Evolutionary conservation across 2,888 invertebrate genomes (phyloP), one percentile per base, ranked within the genome.

Genomic region (Hirtodrosophila duncani): DNA sequence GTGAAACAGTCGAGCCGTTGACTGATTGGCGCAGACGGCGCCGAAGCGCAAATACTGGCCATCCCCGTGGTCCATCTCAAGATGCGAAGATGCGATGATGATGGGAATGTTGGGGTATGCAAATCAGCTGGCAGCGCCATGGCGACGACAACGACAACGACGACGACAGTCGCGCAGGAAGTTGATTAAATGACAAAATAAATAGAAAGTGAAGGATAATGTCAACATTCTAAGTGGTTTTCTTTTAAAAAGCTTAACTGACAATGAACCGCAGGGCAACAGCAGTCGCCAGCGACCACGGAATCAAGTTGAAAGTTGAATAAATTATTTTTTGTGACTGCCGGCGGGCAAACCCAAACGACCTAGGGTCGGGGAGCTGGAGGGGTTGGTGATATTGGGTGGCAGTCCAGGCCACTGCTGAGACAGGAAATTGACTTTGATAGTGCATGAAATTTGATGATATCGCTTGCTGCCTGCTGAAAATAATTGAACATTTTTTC

Each of bases 151-250:
- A 20, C 43, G 23, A 24, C 14, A 11, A 39, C 13, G 7, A 16
- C 11, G 13, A 33, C 8, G 65, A 51, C 62, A 43, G 60, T 38
- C 61, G 49, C 45, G 75, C 71, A 74, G 72, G 67, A 63, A 82
- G 71, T 80, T 80, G 83, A 83, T 83, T 78, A 83, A 83, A 82
- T 81, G 72, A 77, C 71, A 72, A 67, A 84, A 80, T 77, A 83
- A 84, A 83, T 69, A 81, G 62, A 68, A 67, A 63, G 63, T 70
- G 68, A 68, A 80, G 69, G 63, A 80, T 81, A 82, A 79, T 79
- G 81, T 83, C 84, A 83, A 84, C 75, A 83, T 68, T 77, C 79
- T 77, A 82, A 84, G 81, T 81, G 77, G 70, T 81, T 83, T 80
- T 81, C 70, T 79, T 81, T 70, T 65, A 64, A 65, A 71, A 74